Base-by-base conservation (phyloP, 2,797 vertebrate species). In the Coregonus sp. region DNA sequence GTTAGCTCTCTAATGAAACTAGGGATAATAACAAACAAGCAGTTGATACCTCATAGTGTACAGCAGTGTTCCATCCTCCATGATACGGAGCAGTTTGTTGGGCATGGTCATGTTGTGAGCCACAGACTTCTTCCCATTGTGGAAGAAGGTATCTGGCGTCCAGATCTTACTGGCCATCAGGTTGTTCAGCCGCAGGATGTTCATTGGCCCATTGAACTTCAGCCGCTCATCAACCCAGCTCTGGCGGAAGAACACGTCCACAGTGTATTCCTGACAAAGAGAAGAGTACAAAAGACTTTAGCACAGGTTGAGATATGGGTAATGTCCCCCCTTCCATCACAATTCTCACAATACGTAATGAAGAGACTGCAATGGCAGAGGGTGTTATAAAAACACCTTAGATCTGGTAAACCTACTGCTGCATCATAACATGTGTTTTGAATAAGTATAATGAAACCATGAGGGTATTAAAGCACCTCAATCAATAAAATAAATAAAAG, bases 81-180 rank as follows among this genome's bases (percentile, higher is more conserved):
- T 97, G 87, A 98, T 97, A 66, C 97, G 89, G 77, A 98, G 89
- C 4, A 98, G 93, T 87, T 98, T 98, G 86, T 98, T 98, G 78
- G 97, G 97, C 96, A 98, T 98, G 1, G 97, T 98, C 97, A 98
- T 98, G 83, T 98, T 98, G 87, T 98, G 97, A 68, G 97, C 97
- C 85, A 98, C 97, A 3, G 97, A 98, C 86, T 98, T 98, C 89
- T 98, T 98, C 75, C 97, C 97, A 31, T 98, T 98, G 91, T 98
- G 96, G 82, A 98, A 98, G 90, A 98, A 98, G 9, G 97, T 98
- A 76, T 98, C 97, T 0, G 97, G 97, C 4, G 97, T 98, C 97
- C 97, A 98, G 77, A 98, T 98, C 90, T 97, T 98, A 89, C 96
- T 97, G 79, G 97, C 97, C 97, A 98, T 98, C 81, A 98, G 92